Conservation (phyloP, 2,888 invertebrate genomes). For the Miltochrista miniata region DNA sequence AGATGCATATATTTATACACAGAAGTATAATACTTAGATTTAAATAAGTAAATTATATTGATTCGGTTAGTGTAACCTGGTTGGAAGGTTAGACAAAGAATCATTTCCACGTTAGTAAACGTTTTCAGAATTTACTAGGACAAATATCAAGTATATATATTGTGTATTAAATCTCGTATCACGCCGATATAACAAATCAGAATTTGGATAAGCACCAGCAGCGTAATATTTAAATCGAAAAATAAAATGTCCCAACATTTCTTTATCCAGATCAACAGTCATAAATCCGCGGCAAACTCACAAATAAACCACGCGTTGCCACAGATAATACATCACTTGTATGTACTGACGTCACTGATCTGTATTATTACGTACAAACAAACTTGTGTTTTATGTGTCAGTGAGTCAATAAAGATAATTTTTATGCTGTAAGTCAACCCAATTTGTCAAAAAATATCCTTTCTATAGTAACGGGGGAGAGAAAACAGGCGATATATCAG, state of each 20-base stretch:
- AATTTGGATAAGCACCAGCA: slow-evolving; percentile 1
- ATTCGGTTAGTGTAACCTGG: too few relatives aligned
- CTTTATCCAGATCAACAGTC: slow-evolving; percentile 6
- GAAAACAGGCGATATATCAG: slow-evolving; percentile 18
- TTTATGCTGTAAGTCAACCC: slow-evolving; percentile 27
- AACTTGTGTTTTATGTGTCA: slow-evolving; percentile 21
- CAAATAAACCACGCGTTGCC: slow-evolving; percentile 3
- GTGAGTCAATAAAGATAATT: slow-evolving; percentile 37
- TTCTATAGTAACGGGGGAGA: slow-evolving; percentile 13
- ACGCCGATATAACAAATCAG: neutral
- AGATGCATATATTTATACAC: too few relatives aligned
- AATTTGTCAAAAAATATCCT: slow-evolving; percentile 26
- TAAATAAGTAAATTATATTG: too few relatives aligned
- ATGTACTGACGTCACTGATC: too few relatives aligned
- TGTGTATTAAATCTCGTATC: too few relatives aligned
- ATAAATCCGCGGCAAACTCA: slow-evolving; percentile 7
- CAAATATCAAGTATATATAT: too few relatives aligned
- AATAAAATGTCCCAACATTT: slow-evolving; percentile 3
- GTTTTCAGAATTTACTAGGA: too few relatives aligned
- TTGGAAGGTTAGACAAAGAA: too few relatives aligned
- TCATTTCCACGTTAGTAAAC: too few relatives aligned
- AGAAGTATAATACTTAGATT: too few relatives aligned
- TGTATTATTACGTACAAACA: neutral
- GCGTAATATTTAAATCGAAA: neutral
- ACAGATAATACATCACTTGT: neutral